Percentiles rank a stretch among this genome's conserved stretches.
These are phyloP conservation scores for Noctua janthe DNA, from an alignment of 2,888 invertebrate species.

Conservation along the genomic window DNA sequence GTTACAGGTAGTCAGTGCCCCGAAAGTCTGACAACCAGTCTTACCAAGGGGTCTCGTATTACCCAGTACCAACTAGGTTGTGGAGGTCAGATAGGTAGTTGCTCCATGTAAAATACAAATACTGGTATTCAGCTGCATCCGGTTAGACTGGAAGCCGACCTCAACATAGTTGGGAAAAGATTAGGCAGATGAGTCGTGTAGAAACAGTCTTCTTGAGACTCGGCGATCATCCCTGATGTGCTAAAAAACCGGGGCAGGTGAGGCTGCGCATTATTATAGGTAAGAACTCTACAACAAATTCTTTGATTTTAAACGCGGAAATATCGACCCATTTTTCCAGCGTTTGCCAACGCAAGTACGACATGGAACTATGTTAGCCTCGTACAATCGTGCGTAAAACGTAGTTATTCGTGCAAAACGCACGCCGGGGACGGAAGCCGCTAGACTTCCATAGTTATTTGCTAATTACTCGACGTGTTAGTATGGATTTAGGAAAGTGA, in stretches of 20 bases:
- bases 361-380: conserved; percentile 44
- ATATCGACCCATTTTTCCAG: neutral
- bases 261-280: neutral
- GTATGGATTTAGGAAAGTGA: conserved; percentile 65
- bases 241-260: neutral
- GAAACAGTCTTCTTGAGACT: too few relatives aligned
- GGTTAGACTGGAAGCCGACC: too few relatives aligned
- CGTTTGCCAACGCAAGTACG: conserved; percentile 22
- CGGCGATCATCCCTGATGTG: neutral
- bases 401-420: conserved; percentile 58
- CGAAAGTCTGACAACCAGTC: too few relatives aligned
- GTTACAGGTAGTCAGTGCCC: too few relatives aligned
- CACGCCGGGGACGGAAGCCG: conserved; percentile 65
- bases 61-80: too few relatives aligned
- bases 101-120: too few relatives aligned
- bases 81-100: too few relatives aligned
- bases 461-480: conserved; percentile 57
- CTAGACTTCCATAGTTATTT: conserved; percentile 65
- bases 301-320: conserved; percentile 19
- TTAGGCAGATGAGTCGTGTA: too few relatives aligned
- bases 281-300: neutral
- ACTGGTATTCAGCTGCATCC: too few relatives aligned
- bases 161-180: too few relatives aligned
- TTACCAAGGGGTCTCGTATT: too few relatives aligned
- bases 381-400: conserved; percentile 56